These are phyloP conservation scores for Phrynosoma blainvillii DNA, from an alignment of 2,113 vertebrate genomes.

Conservation along the genomic window DNA sequence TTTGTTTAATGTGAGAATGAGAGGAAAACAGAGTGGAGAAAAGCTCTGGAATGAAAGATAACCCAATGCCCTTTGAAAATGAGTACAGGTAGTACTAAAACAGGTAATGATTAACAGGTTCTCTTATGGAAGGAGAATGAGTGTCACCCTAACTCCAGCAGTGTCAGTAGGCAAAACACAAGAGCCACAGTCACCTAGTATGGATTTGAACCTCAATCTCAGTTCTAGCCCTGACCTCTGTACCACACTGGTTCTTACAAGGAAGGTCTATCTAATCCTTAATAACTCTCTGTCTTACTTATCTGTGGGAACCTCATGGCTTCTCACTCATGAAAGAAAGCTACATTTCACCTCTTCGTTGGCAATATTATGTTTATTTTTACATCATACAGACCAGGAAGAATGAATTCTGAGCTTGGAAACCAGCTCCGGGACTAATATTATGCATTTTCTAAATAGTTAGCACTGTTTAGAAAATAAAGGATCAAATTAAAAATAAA, in stretches of 20 bases:
- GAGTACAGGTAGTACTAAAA: background rate
- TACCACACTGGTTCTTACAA: too few species aligned
- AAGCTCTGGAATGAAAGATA: background rate
- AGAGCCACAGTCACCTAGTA: too few species aligned
- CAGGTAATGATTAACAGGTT: background rate
- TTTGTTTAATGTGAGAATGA: background rate
- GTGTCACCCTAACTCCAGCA: background rate
- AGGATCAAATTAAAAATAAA: background rate
- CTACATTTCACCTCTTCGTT: background rate
- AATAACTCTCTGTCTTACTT: too few species aligned
- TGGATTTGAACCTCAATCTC: too few species aligned
- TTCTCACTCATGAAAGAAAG: background rate
- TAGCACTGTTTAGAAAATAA: background rate
- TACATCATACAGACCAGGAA: background rate
- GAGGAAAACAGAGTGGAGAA: background rate
- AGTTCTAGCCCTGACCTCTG: too few species aligned
- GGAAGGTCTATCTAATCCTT: too few species aligned
- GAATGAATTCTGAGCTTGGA: background rate
- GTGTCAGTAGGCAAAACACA: background rate
- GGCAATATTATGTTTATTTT: too few species aligned
- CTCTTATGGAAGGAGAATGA: background rate
- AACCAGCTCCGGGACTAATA: background rate
- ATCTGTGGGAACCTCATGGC: too few species aligned
- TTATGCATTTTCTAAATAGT: background rate
- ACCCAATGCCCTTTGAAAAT: background rate